A percentile compares a stretch with the other conserved stretches of the same genome.
Conservation (phyloP, 2,797 vertebrate species). For the Micromesistius poutassou region DNA sequence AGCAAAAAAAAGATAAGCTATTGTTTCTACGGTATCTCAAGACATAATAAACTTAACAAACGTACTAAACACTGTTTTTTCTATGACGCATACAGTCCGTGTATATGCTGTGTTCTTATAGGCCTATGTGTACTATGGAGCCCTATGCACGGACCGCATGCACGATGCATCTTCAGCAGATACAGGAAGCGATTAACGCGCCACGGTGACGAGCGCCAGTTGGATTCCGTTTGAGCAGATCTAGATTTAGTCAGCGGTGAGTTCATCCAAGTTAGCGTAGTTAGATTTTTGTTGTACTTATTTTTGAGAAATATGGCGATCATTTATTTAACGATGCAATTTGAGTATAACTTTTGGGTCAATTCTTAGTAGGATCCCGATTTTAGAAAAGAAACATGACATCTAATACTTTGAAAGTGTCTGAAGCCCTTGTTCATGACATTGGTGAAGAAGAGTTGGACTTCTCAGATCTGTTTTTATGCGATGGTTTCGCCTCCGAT, state of each 20-base stretch:
- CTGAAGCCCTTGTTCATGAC: conserved; percentile 55
- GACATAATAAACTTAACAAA: too few relatives aligned
- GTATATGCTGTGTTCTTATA: not conserved
- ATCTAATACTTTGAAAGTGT: conserved; percentile 55
- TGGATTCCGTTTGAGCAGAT: not conserved
- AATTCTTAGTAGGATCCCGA: not conserved
- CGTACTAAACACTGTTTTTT: not conserved
- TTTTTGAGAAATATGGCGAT: not conserved
- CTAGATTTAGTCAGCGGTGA: not conserved
- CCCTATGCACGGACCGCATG: not conserved
- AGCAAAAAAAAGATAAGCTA: not conserved
- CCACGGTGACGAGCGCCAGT: not conserved
- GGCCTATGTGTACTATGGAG: not conserved
- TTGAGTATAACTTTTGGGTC: not conserved
- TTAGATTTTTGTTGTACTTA: not conserved
- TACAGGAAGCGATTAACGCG: not conserved
- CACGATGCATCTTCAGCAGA: not conserved
- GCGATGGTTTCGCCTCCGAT: conserved; percentile 53
- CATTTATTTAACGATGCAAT: not conserved
- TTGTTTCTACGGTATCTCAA: not conserved
- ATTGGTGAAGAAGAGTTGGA: conserved; percentile 84
- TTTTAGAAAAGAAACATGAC: conserved; percentile 44
- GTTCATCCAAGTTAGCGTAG: not conserved
- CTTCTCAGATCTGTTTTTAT: conserved; percentile 87
- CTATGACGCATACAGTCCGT: not conserved